phyloP scores from a whole-genome alignment of 92 coral and sea anemone species.

The Phenganax subtilis region DNA sequence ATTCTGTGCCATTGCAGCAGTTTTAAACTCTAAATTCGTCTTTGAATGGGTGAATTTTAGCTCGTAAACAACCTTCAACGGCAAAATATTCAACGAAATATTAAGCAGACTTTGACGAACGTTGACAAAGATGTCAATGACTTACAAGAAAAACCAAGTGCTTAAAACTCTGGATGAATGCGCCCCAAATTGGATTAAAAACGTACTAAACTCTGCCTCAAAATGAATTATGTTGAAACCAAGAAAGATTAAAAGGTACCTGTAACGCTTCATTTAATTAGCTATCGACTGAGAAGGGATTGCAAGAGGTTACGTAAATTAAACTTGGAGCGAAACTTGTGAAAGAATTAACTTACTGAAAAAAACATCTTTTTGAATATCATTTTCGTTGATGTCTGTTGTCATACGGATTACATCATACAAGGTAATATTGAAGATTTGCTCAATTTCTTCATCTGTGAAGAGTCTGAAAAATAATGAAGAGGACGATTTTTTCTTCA shows the following conservation, averaged over 20 bases:
- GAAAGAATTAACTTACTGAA: slow-evolving; percentile 9
- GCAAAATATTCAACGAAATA: too few species aligned
- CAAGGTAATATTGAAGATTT: slow-evolving; percentile 17
- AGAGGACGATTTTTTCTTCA: too few species aligned
- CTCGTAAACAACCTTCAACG: too few species aligned
- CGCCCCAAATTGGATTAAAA: too few species aligned
- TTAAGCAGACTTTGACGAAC: neutral
- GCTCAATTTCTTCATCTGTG: slow-evolving; percentile 13
- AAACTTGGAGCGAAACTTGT: neutral
- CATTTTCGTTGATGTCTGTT: neutral
- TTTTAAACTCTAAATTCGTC: too few species aligned
- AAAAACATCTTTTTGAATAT: slow-evolving; percentile 21
- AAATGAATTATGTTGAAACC: too few species aligned
- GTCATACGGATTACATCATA: slow-evolving; percentile 27
- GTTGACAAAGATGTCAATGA: neutral
- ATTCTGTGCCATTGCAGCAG: too few species aligned
- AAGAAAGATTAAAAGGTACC: too few species aligned
- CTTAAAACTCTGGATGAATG: too few species aligned
- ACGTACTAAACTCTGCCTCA: too few species aligned
- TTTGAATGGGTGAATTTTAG: too few species aligned
- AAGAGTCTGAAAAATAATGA: slow-evolving; percentile 3
- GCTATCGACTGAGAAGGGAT: neutral
- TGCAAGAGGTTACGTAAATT: neutral
- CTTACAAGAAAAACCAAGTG: too few species aligned
- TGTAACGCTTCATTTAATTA: neutral